Evolutionary conservation across 2,888 invertebrate genomes (phyloP).

Genomic region (Carabus problematicus): DNA sequence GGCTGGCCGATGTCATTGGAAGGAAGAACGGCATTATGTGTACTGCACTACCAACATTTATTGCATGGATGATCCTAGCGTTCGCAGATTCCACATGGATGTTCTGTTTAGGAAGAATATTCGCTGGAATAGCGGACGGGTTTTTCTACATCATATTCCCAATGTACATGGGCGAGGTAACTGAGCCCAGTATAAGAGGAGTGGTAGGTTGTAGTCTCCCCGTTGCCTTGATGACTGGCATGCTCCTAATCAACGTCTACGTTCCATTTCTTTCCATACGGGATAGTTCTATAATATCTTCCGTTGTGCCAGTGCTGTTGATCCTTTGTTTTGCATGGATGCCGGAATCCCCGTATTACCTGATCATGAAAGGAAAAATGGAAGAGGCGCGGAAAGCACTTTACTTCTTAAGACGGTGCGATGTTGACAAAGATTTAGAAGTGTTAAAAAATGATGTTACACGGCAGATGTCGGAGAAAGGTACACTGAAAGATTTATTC

Average conservation of each 20-base stretch:
- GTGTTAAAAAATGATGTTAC: slow-evolving; percentile 51
- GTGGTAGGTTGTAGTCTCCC: slow-evolving; percentile 66
- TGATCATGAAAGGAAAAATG: slow-evolving; percentile 56
- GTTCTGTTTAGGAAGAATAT: slow-evolving; percentile 63
- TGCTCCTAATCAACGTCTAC: slow-evolving; percentile 62
- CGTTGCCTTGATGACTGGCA: slow-evolving; percentile 62
- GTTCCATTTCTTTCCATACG: slow-evolving; percentile 61
- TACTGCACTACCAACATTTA: slow-evolving; percentile 67
- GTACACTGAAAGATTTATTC: slow-evolving; percentile 64
- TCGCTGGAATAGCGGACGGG: slow-evolving; percentile 67
- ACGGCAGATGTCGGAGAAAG: slow-evolving; percentile 61
- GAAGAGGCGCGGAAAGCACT: slow-evolving; percentile 61
- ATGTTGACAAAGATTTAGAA: slow-evolving; percentile 60
- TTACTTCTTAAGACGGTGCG: slow-evolving; percentile 52
- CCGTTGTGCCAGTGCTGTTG: slow-evolving; percentile 59
- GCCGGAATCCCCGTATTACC: slow-evolving; percentile 67
- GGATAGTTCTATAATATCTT: slow-evolving; percentile 60
- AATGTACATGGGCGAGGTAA: slow-evolving; percentile 68
- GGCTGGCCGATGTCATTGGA: slow-evolving; percentile 69
- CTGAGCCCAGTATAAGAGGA: slow-evolving; percentile 65
- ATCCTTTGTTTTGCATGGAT: slow-evolving; percentile 61
- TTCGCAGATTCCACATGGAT: slow-evolving; percentile 64
- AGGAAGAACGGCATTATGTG: slow-evolving; percentile 68
- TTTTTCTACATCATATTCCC: slow-evolving; percentile 59
- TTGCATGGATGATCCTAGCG: slow-evolving; percentile 70